Evolutionary conservation across 2,888 invertebrate genomes (phyloP).

Genomic region (Nebria salina): DNA sequence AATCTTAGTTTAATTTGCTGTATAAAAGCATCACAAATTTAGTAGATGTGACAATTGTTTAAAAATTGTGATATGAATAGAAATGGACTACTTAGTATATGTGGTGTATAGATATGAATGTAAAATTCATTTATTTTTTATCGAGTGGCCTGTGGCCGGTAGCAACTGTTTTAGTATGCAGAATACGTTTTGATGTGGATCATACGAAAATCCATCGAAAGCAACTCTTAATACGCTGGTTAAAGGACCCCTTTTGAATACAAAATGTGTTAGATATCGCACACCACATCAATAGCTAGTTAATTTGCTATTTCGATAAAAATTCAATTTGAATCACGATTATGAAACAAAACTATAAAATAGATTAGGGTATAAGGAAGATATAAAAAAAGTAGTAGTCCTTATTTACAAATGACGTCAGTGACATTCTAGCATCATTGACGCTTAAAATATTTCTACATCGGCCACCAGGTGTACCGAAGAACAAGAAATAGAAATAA

Average conservation of each 20-base stretch:
- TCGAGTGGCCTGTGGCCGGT: neutral
- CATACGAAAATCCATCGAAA: constrained; percentile 3
- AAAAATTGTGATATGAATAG: neutral
- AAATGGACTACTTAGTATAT: neutral
- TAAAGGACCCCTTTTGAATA: neutral
- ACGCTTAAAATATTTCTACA: neutral
- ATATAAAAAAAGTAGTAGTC: too few relatives aligned
- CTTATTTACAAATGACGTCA: neutral
- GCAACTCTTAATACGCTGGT: constrained; percentile 3
- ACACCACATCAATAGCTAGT: neutral
- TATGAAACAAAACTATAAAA: too few relatives aligned
- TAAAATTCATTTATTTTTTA: neutral
- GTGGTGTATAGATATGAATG: neutral
- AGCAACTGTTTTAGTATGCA: constrained; percentile 7
- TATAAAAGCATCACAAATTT: too few relatives aligned
- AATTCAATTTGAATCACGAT: too few relatives aligned
- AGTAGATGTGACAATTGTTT: too few relatives aligned
- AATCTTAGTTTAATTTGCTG: too few relatives aligned
- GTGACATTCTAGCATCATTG: neutral
- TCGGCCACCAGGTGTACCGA: neutral
- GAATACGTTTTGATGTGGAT: constrained; percentile 7
- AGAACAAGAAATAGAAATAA: neutral
- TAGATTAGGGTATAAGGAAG: too few relatives aligned
- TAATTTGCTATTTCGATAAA: too few relatives aligned
- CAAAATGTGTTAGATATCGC: neutral